These are phyloP conservation scores for Pseudococcus longispinus DNA, from an alignment of 2,888 invertebrate genomes.

Conservation along the genomic window DNA sequence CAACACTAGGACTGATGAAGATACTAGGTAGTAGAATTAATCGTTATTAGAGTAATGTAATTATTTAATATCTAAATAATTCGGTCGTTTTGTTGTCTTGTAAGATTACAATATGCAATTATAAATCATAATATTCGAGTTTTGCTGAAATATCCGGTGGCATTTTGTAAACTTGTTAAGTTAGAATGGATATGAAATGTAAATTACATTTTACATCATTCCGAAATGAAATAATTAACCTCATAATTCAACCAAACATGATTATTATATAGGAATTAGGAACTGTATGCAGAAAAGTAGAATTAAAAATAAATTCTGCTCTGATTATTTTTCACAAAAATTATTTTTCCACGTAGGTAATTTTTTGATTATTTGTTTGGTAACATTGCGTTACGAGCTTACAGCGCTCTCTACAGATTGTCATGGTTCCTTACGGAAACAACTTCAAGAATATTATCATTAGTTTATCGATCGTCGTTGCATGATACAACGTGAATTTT, in stretches of 20 bases:
- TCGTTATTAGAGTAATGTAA: neutral
- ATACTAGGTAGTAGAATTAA: neutral
- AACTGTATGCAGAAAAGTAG: no score
- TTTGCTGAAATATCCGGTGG: neutral
- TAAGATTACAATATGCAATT: neutral
- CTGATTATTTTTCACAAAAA: neutral
- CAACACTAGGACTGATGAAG: neutral
- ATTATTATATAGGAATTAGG: no score
- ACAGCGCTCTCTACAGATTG: neutral
- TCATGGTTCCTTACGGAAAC: neutral
- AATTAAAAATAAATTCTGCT: neutral
- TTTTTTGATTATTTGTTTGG: neutral
- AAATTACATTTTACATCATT: no score
- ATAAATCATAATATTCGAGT: neutral
- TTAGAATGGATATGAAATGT: no score
- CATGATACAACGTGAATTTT: neutral
- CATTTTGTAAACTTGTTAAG: neutral
- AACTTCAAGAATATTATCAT: neutral
- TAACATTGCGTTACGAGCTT: neutral
- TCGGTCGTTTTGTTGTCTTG: neutral
- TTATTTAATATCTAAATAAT: neutral
- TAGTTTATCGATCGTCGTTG: constrained; percentile 24
- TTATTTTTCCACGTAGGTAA: neutral
- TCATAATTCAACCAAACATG: neutral
- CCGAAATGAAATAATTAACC: neutral